Evolutionary conservation across 2,888 invertebrate species (phyloP), one percentile per base, ranked within the genome.

Genomic region (Ectemnius cavifrons): DNA sequence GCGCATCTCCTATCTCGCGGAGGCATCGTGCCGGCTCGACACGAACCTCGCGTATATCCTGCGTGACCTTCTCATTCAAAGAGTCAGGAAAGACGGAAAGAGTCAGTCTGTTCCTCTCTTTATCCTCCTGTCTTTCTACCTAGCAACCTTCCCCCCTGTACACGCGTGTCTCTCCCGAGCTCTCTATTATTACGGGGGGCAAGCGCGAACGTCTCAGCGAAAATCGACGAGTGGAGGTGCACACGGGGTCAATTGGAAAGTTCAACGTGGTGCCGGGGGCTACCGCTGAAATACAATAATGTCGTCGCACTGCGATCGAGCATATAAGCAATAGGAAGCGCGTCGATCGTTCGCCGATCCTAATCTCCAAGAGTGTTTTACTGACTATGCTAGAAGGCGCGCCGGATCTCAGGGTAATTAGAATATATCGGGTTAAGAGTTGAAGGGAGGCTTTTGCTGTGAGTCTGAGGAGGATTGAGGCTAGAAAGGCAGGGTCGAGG

Each of bases 1-100:
- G 63, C 68, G 68, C n/a, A 59, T 52, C 74, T 52, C 57, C 47
- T 52, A 52, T 52, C 52, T 52, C n/a, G 52, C 11, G 45, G 16
- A 71, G 71, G 58, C 71, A 77, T 77, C 71, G 71, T 28, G 65
- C 73, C 62, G 47, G 11, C 18, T 13, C 52, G 58, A 13, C 67
- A 60, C 60, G 45, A 66, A 66, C 61, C 49, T 68, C 60, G 23
- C 59, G 62, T 52, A 16, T 46, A 71, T 52, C 60, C 49, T 71
- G 68, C 71, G 72, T 77, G 71, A 72, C 65, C 58, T 46, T 16
- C 20, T 23, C 18, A 16, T 52, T 16, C n/a, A 52, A 52, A 5
- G 6, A 27, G 58, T 71, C 20, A 20, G n/a, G 23, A 18, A 57
- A 13, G 27, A 60, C 16, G n/a, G 23, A 18, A 57, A 13, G 27